Evolutionary conservation across 2,888 invertebrate species (phyloP), one percentile per base, ranked within the genome.

Genomic region (Coleophora flavipennella): DNA sequence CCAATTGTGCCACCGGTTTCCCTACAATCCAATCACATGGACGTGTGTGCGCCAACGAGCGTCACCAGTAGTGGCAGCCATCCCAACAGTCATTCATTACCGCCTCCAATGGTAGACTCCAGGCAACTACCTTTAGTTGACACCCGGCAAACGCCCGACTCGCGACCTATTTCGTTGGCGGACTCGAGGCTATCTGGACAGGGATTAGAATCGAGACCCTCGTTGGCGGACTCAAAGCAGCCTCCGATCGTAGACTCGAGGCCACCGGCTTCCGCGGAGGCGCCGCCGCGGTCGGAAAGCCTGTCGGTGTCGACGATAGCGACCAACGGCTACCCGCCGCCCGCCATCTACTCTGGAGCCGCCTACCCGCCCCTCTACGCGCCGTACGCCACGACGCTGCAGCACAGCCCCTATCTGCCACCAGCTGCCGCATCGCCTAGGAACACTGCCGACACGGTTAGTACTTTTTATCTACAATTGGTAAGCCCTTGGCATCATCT

Each of bases 371-470:
- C 91, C 31, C 84, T 94, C 46, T 94, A 94, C 64, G 90, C 94
- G 10, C 94, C 94, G 0, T 93, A 92, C 62, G 91, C 92, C 42
- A 87, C 91, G 43, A 87, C 90, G 40, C 68, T 90, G 47, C 89
- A 90, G 71, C 89, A 92, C 71, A 91, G 91, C 59, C 91, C 92
- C 32, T 92, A 92, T 64, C 85, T 91, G 55, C 89, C 90, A 39
- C 89, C 90, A 3, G 79, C 84, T 28, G 88, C 87, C 38, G 87
- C 89, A 33, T 89, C 90, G 32, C 89, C 90, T 20, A 86, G 89
- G 46, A 88, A 88, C 49, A 83, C 87, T 25, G 84, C 88, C 48
- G 86, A 88, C 46, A 79, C 86, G 77, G 77, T 81, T 48, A 55
- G 69, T 56, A 9, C 8, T 20, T 6, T 20, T n/a, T n/a, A n/a